phyloP scores from a whole-genome alignment of 2,113 vertebrate genomes.

The Antigone vipio region DNA sequence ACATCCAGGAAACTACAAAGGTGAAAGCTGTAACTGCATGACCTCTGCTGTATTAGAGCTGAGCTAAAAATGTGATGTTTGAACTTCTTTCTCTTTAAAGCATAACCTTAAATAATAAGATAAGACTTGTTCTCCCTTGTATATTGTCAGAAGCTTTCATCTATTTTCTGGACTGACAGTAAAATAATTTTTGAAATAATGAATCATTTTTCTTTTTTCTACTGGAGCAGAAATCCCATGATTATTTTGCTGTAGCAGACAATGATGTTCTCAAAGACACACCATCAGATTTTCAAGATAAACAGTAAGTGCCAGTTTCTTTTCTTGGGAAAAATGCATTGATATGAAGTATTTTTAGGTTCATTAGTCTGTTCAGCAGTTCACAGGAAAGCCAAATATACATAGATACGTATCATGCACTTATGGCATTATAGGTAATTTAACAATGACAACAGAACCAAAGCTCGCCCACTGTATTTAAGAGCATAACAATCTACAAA shows the following conservation, averaged over 20 bases:
- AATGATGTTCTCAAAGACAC: slow-evolving; percentile 67
- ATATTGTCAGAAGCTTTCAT: slow-evolving; percentile 68
- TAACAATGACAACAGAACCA: background rate
- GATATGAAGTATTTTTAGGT: slow-evolving; percentile 32
- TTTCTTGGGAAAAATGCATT: slow-evolving; percentile 32
- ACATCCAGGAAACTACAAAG: slow-evolving; percentile 37
- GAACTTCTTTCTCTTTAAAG: slow-evolving; percentile 68
- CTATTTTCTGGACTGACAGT: slow-evolving; percentile 56
- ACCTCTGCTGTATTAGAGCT: slow-evolving; percentile 48
- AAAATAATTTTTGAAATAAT: slow-evolving; percentile 77
- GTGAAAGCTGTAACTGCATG: slow-evolving; percentile 28
- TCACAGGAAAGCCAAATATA: background rate
- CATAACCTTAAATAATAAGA: slow-evolving; percentile 68
- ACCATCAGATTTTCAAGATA: slow-evolving; percentile 58
- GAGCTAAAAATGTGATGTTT: slow-evolving; percentile 74
- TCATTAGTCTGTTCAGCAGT: background rate
- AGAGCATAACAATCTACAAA: background rate
- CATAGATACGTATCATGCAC: background rate
- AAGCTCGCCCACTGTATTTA: background rate
- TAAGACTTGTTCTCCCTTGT: slow-evolving; percentile 49
- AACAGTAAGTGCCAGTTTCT: slow-evolving; percentile 58
- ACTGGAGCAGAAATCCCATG: slow-evolving; percentile 64
- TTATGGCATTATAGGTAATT: background rate
- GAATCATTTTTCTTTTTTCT: slow-evolving; percentile 66
- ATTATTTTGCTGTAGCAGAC: slow-evolving; percentile 72